Evolutionary conservation across 2,888 invertebrate genomes (phyloP).

Genomic region (Minunthozetes semirufus): DNA sequence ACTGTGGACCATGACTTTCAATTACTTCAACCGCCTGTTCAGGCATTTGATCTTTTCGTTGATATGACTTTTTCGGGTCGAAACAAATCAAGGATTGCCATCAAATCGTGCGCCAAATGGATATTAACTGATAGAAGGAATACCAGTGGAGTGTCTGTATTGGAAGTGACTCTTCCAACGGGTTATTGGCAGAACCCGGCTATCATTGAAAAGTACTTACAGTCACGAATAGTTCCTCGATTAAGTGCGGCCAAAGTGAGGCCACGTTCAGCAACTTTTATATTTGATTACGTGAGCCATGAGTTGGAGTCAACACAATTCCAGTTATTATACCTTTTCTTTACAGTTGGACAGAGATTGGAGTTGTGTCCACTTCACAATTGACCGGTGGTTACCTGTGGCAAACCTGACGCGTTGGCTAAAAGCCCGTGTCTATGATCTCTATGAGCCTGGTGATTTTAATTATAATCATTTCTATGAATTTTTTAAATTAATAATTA

Average conservation of each 20-base stretch:
- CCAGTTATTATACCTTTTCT: not conserved
- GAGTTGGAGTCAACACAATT: not conserved
- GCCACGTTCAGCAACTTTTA: conserved; percentile 41
- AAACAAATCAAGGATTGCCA: conserved; percentile 49
- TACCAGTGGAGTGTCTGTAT: conserved; percentile 49
- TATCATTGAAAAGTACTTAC: conserved; percentile 49
- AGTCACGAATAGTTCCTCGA: conserved; percentile 45
- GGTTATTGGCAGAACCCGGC: conserved; percentile 53
- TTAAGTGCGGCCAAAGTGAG: conserved; percentile 46
- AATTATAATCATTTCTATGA: not conserved
- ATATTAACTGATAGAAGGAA: conserved; percentile 46
- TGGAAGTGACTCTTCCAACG: conserved; percentile 51
- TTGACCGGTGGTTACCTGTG: conserved; percentile 91
- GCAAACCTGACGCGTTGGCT: conserved; percentile 92
- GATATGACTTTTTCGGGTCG: conserved; percentile 48
- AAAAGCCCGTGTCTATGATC: conserved; percentile 83
- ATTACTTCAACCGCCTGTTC: conserved; percentile 46
- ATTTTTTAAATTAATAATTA: not conserved
- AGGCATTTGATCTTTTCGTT: conserved; percentile 51
- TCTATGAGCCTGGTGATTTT: conserved; percentile 79
- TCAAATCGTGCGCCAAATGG: conserved; percentile 50
- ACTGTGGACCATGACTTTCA: conserved; percentile 50
- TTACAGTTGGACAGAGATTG: conserved; percentile 68
- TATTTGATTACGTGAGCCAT: conserved; percentile 41
- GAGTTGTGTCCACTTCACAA: conserved; percentile 80